Conservation (phyloP, 2,113 vertebrate species). For the Apodemus speciosus region DNA sequence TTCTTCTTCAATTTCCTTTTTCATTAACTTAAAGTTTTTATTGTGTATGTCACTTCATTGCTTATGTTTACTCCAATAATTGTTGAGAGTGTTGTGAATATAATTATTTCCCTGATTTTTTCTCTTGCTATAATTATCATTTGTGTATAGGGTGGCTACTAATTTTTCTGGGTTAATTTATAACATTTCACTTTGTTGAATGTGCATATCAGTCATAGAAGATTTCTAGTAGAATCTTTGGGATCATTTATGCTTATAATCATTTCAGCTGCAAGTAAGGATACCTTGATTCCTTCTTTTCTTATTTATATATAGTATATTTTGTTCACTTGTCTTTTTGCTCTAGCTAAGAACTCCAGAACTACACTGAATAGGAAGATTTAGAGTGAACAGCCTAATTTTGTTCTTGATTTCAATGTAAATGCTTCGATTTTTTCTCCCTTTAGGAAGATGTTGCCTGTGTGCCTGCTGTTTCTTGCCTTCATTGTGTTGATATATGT, state of each 20-base stretch:
- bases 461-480: background rate
- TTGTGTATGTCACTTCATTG: background rate
- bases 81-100: background rate
- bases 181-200: background rate
- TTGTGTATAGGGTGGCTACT: background rate
- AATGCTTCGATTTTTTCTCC: background rate
- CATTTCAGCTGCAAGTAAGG: background rate
- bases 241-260: background rate
- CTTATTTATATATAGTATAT: background rate
- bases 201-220: background rate
- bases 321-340: background rate
- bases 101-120: background rate
- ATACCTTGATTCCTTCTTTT: background rate
- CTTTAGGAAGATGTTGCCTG: background rate
- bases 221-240: background rate
- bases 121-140: background rate
- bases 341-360: background rate
- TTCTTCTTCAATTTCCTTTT: background rate
- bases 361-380: background rate
- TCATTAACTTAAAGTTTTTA: background rate
- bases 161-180: background rate
- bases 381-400: background rate
- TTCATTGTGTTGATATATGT: background rate
- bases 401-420: background rate
- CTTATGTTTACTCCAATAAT: background rate